Percentiles rank a stretch among this genome's conserved stretches.
phyloP scores from a whole-genome alignment of 1,140 invertebrate genomes.

The Archivesica marissinica region DNA sequence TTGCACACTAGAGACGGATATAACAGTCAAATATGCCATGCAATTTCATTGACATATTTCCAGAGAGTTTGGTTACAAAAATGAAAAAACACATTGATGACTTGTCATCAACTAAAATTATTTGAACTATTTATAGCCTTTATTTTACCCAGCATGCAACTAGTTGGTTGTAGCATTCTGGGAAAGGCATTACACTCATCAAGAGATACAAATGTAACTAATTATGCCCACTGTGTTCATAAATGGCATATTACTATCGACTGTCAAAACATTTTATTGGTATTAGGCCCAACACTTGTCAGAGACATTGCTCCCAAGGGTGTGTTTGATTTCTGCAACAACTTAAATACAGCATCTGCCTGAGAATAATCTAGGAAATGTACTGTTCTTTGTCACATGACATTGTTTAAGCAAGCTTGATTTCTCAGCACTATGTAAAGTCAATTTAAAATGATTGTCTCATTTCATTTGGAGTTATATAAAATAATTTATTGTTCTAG shows the following conservation, averaged over 20 bases:
- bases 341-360: neutral
- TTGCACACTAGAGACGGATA: no score
- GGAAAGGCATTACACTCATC: no score
- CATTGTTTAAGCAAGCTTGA: neutral
- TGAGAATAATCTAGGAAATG: neutral
- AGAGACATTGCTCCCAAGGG: constrained; percentile 1
- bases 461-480: neutral
- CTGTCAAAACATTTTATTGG: neutral
- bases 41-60: no score
- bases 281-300: neutral
- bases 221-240: neutral
- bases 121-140: no score
- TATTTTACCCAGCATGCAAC: no score
- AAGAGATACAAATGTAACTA: no score
- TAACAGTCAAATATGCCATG: no score
- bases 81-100: no score
- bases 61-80: no score
- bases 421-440: neutral
- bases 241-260: neutral
- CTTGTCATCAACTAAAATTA: no score
- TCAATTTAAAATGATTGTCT: no score
- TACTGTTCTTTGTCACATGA: neutral
- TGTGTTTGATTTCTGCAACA: constrained; percentile 4
- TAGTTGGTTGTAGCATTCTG: no score
- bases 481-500: neutral